Conservation (phyloP, 2,113 vertebrate genomes). For the Ailuropoda melanoleuca region DNA sequence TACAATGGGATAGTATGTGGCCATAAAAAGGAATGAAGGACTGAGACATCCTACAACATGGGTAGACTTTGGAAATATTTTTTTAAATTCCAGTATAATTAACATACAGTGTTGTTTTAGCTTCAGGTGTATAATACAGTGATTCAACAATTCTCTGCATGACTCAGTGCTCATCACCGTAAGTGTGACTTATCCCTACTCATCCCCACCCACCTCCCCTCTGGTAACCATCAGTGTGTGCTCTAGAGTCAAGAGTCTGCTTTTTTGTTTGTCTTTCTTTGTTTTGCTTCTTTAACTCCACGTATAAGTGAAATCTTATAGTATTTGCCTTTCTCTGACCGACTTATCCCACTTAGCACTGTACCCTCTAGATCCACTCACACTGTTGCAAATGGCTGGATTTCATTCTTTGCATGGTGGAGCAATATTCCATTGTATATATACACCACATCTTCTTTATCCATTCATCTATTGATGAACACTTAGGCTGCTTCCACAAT, state of each 20-base stretch:
- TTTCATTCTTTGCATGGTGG: background rate
- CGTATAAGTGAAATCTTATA: background rate
- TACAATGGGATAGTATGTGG: background rate
- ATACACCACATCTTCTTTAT: background rate
- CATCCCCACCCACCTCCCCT: background rate
- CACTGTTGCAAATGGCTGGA: background rate
- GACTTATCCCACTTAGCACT: background rate
- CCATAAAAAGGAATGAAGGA: background rate
- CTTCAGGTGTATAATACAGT: background rate
- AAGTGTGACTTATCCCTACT: too few relatives aligned
- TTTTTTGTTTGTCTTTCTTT: background rate
- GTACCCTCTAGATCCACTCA: background rate
- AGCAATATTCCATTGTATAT: background rate
- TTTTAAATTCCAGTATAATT: background rate
- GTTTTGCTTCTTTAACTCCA: background rate
- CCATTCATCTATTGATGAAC: background rate
- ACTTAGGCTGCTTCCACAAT: background rate
- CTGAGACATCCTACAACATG: fast-evolving
- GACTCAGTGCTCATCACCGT: background rate
- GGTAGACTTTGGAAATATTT: background rate
- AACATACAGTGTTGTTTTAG: background rate
- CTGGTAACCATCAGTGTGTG: background rate
- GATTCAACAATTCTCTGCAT: background rate
- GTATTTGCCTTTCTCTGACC: background rate
- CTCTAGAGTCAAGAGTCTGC: background rate